Evolutionary conservation across 1,140 invertebrate species (phyloP).

Genomic region (Cataglyphis hispanica): DNA sequence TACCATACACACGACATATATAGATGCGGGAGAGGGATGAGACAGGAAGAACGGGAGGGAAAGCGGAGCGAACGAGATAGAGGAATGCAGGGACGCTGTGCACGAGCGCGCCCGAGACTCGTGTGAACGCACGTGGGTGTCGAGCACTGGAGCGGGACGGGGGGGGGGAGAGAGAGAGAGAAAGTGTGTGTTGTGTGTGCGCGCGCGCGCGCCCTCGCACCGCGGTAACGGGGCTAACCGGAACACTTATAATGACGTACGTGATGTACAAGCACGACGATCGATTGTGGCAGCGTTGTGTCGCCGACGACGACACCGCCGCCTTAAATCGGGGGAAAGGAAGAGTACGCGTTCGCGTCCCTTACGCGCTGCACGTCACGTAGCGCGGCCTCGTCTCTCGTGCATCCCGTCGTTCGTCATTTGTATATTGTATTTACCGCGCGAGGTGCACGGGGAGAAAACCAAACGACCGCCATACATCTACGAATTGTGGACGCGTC

Average conservation of each 20-base stretch:
- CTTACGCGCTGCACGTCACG: not conserved
- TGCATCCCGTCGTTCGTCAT: not conserved
- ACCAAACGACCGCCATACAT: too few species aligned
- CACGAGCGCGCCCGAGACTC: constrained; percentile 31
- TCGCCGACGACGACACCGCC: not conserved
- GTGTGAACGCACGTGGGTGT: constrained; percentile 67
- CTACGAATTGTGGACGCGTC: too few species aligned
- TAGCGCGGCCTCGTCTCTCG: not conserved
- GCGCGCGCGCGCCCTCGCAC: not conserved
- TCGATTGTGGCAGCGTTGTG: constrained; percentile 32
- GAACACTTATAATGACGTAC: constrained; percentile 15
- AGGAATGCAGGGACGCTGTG: constrained; percentile 34
- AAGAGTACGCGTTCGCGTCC: constrained; percentile 21
- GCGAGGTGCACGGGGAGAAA: too few species aligned
- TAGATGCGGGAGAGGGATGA: not conserved
- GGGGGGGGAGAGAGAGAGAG: too few species aligned
- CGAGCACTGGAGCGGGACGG: constrained; percentile 42
- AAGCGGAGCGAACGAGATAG: constrained; percentile 16
- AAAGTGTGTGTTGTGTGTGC: too few species aligned
- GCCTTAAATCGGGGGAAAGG: not conserved
- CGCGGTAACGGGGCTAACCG: constrained; percentile 20
- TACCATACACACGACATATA: not conserved
- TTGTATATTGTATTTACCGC: not conserved
- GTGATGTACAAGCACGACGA: constrained; percentile 45
- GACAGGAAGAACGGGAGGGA: constrained; percentile 12